Base-by-base conservation (phyloP, 2,888 invertebrate species). In the Nasonovia ribisnigri region DNA sequence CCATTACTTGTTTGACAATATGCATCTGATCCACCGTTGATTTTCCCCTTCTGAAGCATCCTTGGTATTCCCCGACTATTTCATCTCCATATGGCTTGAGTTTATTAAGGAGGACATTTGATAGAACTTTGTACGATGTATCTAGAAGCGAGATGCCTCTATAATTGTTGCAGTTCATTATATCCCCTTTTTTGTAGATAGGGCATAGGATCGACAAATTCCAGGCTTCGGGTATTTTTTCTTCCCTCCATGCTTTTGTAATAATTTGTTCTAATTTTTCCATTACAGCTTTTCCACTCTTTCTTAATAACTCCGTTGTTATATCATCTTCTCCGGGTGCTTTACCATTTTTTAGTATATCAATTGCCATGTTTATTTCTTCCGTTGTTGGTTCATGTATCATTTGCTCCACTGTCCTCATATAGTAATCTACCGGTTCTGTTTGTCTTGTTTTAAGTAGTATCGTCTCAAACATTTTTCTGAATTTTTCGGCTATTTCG, bases 301-400 rank as follows among this genome's bases (percentile, higher is more conserved):
- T 90, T 67, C 43, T 90, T 29, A 90, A 43, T 90, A 46, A 67
- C 46, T 90, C 67, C n/a, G n/a, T 77, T 77, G 90, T 90, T 90
- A 77, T 77, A 46, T 90, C n/a, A n/a, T 90, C 67, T 90, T 90
- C 90, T 77, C 77, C 48, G 90, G 67, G 90, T 48, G 77, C 46
- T 77, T 90, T 90, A 77, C 90, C n/a, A 8, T 90, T 90, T 89
- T 89, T 89, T 60, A 90, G 67, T 20, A 90, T 90, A 48, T 77
- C 60, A 67, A 90, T 43, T 46, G 67, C 90, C 90, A 90, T 90
- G 67, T 60, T 29, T 90, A 90, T 60, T 90, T 90, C 46, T 54
- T 88, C 54, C 54, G 36, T 88, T 88, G 54, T 88, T 88, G 42
- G 88, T 88, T 89, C 67, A 67, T 84, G 11, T 90, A 77, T 90